Base-by-base conservation (phyloP, 2,113 vertebrate genomes). In the Pongo pygmaeus region DNA sequence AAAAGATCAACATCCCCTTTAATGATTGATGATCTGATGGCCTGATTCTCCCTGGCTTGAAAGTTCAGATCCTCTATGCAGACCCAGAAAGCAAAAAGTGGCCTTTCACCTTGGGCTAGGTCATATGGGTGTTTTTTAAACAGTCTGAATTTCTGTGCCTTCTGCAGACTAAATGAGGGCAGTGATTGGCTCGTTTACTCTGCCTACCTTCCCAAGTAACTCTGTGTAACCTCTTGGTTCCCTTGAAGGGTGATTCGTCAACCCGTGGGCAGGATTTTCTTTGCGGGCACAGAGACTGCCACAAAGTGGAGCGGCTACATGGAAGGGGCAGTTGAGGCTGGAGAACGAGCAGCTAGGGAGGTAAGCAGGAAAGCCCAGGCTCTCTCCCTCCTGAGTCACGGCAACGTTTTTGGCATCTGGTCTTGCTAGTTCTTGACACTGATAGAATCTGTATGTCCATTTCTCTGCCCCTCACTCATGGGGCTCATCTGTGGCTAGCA, bases 281-380 rank as follows among this genome's bases (percentile, higher is more conserved):
- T 99, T 98, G 99, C 99, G 97, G 99, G 99, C 61, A 99, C 99
- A 0, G 99, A 99, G 98, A 99, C 99, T 4, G 99, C 99, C 18
- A 99, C 98, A 30, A 98, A 98, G 0, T 99, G 99, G 99, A 99
- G 99, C 0, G 99, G 99, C 27, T 99, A 99, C 95, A 99, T 99
- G 99, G 99, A 99, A 57, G 99, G 99, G 50, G 99, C 99, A 0
- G 99, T 99, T 11, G 98, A 99, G 94, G 99, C 99, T 0, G 99
- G 99, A 74, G 99, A 99, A 85, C 98, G 99, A 92, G 99, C 98
- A 94, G 99, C 99, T 93, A 98, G 99, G 98, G 99, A 99, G 99
- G 99, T 99, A 99, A 95, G 92, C 30, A 72, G 70, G 38, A 17
- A 90, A 91, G 43, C 22, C 0, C 1, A 64, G 38, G 57, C 35